Evolutionary conservation across 2,797 vertebrate species (phyloP).

Genomic region (Chelidonichthys spinosus): DNA sequence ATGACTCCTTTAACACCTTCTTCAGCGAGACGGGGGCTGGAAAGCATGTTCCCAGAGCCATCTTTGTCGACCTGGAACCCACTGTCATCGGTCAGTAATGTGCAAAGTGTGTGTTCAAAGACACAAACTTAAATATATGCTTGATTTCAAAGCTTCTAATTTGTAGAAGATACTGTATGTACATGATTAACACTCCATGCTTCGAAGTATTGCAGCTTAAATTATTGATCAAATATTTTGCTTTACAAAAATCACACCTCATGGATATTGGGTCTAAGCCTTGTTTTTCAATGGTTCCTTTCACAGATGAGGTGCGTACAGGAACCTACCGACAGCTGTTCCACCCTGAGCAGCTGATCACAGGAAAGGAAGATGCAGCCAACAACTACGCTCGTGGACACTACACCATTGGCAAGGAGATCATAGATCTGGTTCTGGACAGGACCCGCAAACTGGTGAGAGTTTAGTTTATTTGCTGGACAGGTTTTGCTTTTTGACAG

Average conservation of each 20-base stretch:
- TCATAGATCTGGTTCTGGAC: slow-evolving; percentile 84
- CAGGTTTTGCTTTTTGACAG: not conserved
- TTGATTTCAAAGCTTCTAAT: not conserved
- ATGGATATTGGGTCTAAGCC: not conserved
- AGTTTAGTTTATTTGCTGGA: slow-evolving; percentile 19
- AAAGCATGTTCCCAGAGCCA: slow-evolving; percentile 82
- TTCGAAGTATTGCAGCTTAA: not conserved
- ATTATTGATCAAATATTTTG: not conserved
- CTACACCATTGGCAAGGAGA: slow-evolving; percentile 86
- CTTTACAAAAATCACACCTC: not conserved
- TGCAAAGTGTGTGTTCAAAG: not conserved
- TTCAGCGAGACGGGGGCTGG: slow-evolving; percentile 84
- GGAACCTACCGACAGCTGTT: slow-evolving; percentile 84
- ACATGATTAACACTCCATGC: not conserved
- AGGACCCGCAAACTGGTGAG: slow-evolving; percentile 85
- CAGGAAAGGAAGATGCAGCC: slow-evolving; percentile 86
- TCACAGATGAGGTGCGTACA: slow-evolving; percentile 80
- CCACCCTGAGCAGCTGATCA: slow-evolving; percentile 85
- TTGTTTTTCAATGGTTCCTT: not conserved
- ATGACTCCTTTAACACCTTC: slow-evolving; percentile 85
- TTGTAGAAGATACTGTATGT: not conserved
- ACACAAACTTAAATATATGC: not conserved
- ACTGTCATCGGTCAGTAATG: slow-evolving; percentile 80
- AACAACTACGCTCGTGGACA: slow-evolving; percentile 86
- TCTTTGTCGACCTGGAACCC: slow-evolving; percentile 85